phyloP scores from a whole-genome alignment of 2,888 invertebrate genomes.

The Chydorus sphaericus region DNA sequence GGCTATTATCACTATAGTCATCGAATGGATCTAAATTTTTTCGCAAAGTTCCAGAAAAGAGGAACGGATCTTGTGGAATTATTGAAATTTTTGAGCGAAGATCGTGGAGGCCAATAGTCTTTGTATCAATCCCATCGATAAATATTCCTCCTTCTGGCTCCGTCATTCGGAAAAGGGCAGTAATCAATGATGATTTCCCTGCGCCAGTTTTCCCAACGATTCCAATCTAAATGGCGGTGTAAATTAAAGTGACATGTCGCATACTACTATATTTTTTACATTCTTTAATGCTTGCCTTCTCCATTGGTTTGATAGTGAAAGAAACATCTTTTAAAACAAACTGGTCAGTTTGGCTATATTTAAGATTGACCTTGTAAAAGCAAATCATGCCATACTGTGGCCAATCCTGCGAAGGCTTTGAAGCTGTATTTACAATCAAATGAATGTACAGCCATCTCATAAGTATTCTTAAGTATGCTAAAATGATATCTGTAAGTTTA shows the following conservation, averaged over 20 bases:
- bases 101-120: slow-evolving; percentile 40
- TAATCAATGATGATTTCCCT: slow-evolving; percentile 31
- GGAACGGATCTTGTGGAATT: slow-evolving; percentile 81
- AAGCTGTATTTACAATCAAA: no score
- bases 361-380: no score
- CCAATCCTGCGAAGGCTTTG: no score
- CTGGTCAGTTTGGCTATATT: slow-evolving; percentile 31
- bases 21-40: slow-evolving; percentile 82
- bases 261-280: no score
- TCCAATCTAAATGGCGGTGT: no score
- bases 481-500: no score
- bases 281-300: slow-evolving; percentile 33
- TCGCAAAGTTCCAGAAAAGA: slow-evolving; percentile 75
- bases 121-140: slow-evolving; percentile 32
- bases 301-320: slow-evolving; percentile 29
- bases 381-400: no score
- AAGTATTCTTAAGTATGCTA: no score
- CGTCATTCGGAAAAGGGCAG: slow-evolving; percentile 32
- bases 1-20: slow-evolving; percentile 53
- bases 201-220: slow-evolving; percentile 25
- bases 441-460: no score
- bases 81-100: slow-evolving; percentile 70
- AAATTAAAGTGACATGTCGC: no score
- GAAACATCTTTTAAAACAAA: slow-evolving; percentile 30
- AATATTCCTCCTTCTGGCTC: slow-evolving; percentile 28